A percentile compares a stretch with the other conserved stretches of the same genome.
These are phyloP conservation scores for Eupelmus urozonus DNA, from an alignment of 2,888 invertebrate species.

Conservation along the genomic window DNA sequence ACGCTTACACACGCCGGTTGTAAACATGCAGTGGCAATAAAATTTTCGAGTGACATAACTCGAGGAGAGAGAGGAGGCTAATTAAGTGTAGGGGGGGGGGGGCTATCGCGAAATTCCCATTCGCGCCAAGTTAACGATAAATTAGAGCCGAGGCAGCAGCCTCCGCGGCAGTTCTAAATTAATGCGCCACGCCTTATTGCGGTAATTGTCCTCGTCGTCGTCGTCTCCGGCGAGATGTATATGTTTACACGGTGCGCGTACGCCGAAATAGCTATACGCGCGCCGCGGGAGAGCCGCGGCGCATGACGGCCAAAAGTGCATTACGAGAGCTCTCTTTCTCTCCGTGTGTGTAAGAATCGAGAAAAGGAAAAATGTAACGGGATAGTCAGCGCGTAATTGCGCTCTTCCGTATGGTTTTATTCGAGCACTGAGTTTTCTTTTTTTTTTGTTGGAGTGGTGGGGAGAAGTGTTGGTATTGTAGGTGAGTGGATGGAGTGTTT, in stretches of 20 bases:
- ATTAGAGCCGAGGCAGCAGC: conserved; percentile 38
- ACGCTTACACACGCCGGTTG: not conserved
- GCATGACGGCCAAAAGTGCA: not conserved
- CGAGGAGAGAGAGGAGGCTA: conserved; percentile 12
- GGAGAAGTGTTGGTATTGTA: too few species aligned
- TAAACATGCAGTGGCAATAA: conserved; percentile 2
- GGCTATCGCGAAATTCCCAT: not conserved
- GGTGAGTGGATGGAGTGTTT: too few species aligned
- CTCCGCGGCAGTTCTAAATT: conserved; percentile 26
- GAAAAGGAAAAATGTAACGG: conserved; percentile 15
- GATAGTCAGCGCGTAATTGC: conserved; percentile 18
- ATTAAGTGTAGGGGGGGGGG: conserved; percentile 1
- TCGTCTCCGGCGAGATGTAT: conserved; percentile 1
- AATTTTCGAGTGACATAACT: conserved; percentile 35
- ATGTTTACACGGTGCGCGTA: conserved; percentile 30
- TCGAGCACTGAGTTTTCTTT: too few species aligned
- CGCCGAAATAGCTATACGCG: conserved; percentile 14
- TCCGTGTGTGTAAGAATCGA: not conserved
- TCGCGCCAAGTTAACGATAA: conserved; percentile 50
- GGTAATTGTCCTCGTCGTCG: conserved; percentile 35
- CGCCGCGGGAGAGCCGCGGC: conserved; percentile 17
- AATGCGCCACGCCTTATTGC: conserved; percentile 54
- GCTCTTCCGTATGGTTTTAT: conserved; percentile 19
- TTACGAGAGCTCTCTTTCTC: not conserved
- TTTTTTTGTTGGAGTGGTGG: too few species aligned